Conservation (phyloP, 2,888 invertebrate genomes). For the Marronus borbonicus region DNA sequence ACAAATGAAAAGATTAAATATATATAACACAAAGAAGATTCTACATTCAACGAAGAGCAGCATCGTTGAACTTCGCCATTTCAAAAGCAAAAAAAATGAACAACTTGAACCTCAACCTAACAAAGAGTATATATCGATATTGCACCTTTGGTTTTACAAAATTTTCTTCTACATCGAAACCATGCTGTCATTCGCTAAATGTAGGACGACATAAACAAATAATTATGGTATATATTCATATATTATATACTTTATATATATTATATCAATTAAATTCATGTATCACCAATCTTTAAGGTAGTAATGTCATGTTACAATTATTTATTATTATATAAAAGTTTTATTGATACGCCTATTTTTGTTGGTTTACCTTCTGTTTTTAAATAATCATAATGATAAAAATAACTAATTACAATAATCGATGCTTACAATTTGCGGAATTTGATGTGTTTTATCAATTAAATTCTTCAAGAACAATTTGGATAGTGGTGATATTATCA, state of each 20-base stretch:
- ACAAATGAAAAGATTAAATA: constrained; percentile 36
- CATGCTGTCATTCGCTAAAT: constrained; percentile 18
- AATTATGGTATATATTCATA: constrained; percentile 10
- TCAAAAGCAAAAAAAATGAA: no score
- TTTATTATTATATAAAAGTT: constrained; percentile 35
- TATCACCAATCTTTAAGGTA: constrained; percentile 28
- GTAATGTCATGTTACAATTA: constrained; percentile 25
- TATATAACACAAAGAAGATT: constrained; percentile 19
- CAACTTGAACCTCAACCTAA: no score
- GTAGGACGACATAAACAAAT: constrained; percentile 8
- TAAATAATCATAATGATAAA: not conserved
- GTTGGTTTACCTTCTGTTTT: not conserved
- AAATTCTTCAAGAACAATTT: not conserved
- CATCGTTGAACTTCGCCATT: no score
- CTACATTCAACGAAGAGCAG: not conserved
- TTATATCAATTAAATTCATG: constrained; percentile 5
- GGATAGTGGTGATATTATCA: not conserved
- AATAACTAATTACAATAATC: not conserved
- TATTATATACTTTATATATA: not conserved
- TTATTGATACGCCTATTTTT: constrained; percentile 15
- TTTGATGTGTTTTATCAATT: not conserved
- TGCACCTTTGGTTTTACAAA: no score
- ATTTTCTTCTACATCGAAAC: not conserved
- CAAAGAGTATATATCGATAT: no score
- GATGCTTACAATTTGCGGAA: constrained; percentile 6